Evolutionary conservation across 2,113 vertebrate species (phyloP).

Genomic region (Pterophyllum scalare): DNA sequence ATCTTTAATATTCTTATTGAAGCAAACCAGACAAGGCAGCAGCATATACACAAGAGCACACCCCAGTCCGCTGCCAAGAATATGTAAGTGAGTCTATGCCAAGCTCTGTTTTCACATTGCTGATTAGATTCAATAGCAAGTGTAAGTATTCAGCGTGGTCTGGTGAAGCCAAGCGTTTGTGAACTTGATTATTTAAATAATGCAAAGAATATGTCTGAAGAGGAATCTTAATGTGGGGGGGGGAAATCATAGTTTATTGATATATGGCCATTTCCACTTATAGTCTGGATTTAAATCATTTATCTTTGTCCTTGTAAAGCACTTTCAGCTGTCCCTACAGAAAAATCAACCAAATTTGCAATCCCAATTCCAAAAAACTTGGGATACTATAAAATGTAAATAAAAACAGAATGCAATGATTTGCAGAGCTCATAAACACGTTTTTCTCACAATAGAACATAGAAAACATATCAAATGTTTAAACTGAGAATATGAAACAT

Average conservation of each 20-base stretch:
- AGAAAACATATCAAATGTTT: not conserved
- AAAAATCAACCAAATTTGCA: not conserved
- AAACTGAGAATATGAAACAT: not conserved
- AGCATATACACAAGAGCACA: constrained; percentile 26
- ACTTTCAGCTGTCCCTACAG: not conserved
- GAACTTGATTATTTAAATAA: not conserved
- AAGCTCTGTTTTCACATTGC: constrained; percentile 26
- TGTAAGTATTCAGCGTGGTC: not conserved
- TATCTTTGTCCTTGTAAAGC: not conserved
- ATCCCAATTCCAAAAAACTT: not conserved
- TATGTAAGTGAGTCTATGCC: constrained; percentile 24
- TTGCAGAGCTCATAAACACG: not conserved
- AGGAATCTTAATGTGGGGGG: not conserved
- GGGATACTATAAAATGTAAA: not conserved
- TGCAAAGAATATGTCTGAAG: not conserved
- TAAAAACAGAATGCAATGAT: not conserved
- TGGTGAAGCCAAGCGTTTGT: not conserved
- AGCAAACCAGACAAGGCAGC: constrained; percentile 34
- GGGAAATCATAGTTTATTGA: not conserved
- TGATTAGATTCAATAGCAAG: constrained; percentile 15
- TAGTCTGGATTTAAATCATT: not conserved
- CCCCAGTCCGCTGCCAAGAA: constrained; percentile 8
- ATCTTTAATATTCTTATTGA: constrained; percentile 24
- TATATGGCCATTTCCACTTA: not conserved
- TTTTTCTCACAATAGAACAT: not conserved